Conservation (phyloP, 1,140 invertebrate genomes). For the Pogonomyrmex californicus region DNA sequence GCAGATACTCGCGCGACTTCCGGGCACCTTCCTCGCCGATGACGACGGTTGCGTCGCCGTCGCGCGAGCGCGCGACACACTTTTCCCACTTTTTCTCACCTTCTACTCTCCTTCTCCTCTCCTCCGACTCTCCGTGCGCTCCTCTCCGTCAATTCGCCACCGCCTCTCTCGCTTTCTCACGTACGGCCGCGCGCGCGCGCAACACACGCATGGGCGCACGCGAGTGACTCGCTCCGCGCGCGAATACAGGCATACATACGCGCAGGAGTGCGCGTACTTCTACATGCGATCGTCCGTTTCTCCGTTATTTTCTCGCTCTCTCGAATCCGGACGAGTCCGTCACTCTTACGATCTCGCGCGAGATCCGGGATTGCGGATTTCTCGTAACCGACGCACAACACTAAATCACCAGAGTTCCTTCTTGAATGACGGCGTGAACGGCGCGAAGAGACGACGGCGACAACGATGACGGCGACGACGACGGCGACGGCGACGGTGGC, state of each 20-base stretch:
- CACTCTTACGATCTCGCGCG: constrained; percentile 17
- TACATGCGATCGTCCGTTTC: constrained; percentile 41
- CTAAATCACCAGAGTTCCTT: neutral
- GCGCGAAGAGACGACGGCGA: constrained; percentile 54
- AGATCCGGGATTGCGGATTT: constrained; percentile 19
- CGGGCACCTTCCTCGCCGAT: constrained; percentile 49
- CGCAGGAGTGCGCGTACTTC: neutral
- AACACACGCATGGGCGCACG: neutral
- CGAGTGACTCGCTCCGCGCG: neutral
- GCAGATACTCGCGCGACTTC: constrained; percentile 44
- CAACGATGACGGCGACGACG: constrained; percentile 42
- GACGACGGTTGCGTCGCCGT: constrained; percentile 15
- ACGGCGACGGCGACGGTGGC: too few relatives aligned
- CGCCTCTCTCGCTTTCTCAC: constrained; percentile 8
- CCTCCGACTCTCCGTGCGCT: neutral
- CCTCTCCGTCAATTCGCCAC: neutral
- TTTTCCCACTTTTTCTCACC: constrained; percentile 55
- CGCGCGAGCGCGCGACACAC: constrained; percentile 66
- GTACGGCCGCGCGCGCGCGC: neutral
- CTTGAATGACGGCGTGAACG: constrained; percentile 30
- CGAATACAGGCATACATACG: neutral
- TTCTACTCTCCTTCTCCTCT: constrained; percentile 20
- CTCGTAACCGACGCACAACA: constrained; percentile 38
- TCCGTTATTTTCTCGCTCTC: constrained; percentile 21
- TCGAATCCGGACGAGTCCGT: neutral